Evolutionary conservation across 2,888 invertebrate species (phyloP).

Genomic region (Dolichopus griseipennis): DNA sequence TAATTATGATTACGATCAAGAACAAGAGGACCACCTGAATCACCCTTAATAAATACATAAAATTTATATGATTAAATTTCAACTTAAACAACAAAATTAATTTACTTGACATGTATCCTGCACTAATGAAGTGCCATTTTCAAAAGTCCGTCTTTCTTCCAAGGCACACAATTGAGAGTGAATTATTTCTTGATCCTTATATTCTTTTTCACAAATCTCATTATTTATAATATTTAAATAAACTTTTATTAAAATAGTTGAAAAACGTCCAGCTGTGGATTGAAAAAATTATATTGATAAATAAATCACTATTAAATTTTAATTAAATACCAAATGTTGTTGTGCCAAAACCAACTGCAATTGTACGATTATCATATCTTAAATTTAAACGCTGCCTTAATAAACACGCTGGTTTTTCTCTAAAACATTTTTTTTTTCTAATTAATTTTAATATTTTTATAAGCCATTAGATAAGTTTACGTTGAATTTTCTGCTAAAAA

Average conservation of each 20-base stretch:
- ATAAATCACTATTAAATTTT: neutral
- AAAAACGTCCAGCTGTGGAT: neutral
- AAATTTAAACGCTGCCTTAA: no score
- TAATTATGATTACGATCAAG: conserved; percentile 17
- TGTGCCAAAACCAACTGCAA: neutral
- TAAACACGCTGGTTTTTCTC: neutral
- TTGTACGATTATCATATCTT: neutral
- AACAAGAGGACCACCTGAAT: neutral
- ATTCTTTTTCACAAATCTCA: neutral
- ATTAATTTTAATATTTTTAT: neutral
- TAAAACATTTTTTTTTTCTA: no score
- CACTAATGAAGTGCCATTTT: neutral
- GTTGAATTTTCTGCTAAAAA: neutral
- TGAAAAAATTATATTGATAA: neutral
- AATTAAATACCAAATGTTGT: neutral
- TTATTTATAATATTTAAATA: neutral
- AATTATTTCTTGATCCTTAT: neutral
- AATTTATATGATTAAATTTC: no score
- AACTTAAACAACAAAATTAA: neutral
- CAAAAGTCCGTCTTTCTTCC: neutral
- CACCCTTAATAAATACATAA: neutral
- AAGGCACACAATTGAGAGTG: neutral
- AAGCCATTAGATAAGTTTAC: neutral
- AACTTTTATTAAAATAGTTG: neutral
- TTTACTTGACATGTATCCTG: neutral